Base-by-base conservation (phyloP, 2,797 vertebrate species). In the Melanotaenia nigrans region DNA sequence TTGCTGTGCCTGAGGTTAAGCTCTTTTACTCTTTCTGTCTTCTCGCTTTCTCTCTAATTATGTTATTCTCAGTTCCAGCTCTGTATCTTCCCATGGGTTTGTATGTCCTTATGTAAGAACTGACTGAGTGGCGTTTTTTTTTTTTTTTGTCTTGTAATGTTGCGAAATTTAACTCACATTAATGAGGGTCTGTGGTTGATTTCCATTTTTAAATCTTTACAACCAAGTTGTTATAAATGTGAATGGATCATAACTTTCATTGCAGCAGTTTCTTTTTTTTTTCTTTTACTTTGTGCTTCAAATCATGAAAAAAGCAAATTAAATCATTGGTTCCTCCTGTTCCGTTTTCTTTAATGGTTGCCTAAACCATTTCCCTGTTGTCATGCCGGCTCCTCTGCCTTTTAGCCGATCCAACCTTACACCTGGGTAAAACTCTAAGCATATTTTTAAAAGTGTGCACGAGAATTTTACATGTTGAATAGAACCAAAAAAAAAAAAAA, bases 391-490 rank as follows among this genome's bases (percentile, higher is more conserved):
- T 28, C 28, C 3, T 28, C 28, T 3, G 28, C 28, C 28, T 28
- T 28, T 28, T 3, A 28, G 28, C 28, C 28, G 28, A 28, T 28
- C 28, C 28, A 28, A 28, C 28, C 28, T 28, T 28, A 28, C 28
- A 28, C 28, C 28, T 28, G 62, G 75, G 79, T 85, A 79, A 32
- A 28, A 83, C 77, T 78, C 54, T 12, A 73, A 78, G 82, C 54
- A 71, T 83, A 77, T 81, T 85, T 77, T 72, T 79, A 66, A 65
- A 72, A 55, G 42, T 49, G 28, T 40, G 59, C 13, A 2, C 67
- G 58, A 81, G 81, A 71, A 84, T 80, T 87, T 92, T 89, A 85
- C 62, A 76, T 76, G 61, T 84, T 87, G 75, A 89, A 92, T 89
- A 78, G 67, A 83, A 71, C 11, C 25, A 33, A 5, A 33, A 33